phyloP scores from a whole-genome alignment of 2,888 invertebrate species.

The Aporophyla lueneburgensis region DNA sequence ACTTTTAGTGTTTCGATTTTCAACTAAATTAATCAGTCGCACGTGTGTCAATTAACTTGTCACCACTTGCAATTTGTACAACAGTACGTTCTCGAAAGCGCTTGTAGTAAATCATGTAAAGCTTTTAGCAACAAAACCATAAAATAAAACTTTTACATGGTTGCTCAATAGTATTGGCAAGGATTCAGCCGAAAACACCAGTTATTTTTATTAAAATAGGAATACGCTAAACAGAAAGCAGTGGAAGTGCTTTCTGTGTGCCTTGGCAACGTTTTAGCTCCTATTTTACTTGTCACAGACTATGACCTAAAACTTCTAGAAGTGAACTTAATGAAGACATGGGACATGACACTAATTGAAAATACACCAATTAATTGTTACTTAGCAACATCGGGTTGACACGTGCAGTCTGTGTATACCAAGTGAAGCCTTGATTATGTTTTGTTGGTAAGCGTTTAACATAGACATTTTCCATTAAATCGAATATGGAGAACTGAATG shows the following conservation, averaged over 20 bases:
- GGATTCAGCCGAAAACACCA: background rate
- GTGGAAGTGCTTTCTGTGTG: no score
- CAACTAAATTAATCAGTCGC: constrained; percentile 34
- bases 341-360: background rate
- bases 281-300: background rate
- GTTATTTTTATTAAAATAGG: background rate
- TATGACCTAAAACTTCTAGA: background rate
- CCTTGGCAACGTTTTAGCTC: constrained; percentile 5
- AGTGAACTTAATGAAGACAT: background rate
- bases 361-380: background rate
- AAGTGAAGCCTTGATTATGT: background rate
- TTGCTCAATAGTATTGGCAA: constrained; percentile 26
- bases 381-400: background rate
- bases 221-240: background rate
- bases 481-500: no score
- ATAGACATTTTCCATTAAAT: no score
- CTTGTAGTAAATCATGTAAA: background rate
- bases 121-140: constrained; percentile 6
- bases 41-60: constrained; percentile 36
- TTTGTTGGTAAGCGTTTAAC: background rate
- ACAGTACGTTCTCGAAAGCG: background rate
- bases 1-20: constrained; percentile 9
- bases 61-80: constrained; percentile 6
- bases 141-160: background rate
- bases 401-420: background rate